Evolutionary conservation across 2,888 invertebrate genomes (phyloP).

Genomic region (Plemyria rubiginata): DNA sequence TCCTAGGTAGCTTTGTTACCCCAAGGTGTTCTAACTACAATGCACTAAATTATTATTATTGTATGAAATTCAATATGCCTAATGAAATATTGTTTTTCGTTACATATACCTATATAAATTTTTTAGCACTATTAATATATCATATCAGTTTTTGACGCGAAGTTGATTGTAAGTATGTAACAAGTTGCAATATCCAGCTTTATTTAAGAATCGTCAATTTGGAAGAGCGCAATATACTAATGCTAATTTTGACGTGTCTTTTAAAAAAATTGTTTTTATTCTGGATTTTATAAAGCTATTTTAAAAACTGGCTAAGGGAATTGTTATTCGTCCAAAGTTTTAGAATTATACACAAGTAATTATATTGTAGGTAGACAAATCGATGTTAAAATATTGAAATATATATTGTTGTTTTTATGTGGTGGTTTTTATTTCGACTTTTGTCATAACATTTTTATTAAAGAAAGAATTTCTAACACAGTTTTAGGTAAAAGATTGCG

Average conservation of each 20-base stretch:
- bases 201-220: not conserved
- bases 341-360: constrained; percentile 23
- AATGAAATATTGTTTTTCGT: no score
- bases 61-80: no score
- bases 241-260: not conserved
- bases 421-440: constrained; percentile 5
- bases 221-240: not conserved
- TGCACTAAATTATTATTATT: no score
- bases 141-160: not conserved
- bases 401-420: constrained; percentile 39
- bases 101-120: no score
- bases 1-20: no score
- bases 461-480: not conserved
- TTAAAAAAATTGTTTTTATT: constrained; percentile 3
- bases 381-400: constrained; percentile 38
- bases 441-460: not conserved
- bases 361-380: constrained; percentile 44
- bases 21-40: no score
- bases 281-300: constrained; percentile 11
- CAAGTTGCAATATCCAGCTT: not conserved
- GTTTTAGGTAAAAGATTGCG: no score
- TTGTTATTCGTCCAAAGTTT: constrained; percentile 48
- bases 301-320: constrained; percentile 5
- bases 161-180: not conserved
- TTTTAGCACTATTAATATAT: no score